Evolutionary conservation across 2,888 invertebrate genomes (phyloP).

Genomic region (Leucophenga montana): DNA sequence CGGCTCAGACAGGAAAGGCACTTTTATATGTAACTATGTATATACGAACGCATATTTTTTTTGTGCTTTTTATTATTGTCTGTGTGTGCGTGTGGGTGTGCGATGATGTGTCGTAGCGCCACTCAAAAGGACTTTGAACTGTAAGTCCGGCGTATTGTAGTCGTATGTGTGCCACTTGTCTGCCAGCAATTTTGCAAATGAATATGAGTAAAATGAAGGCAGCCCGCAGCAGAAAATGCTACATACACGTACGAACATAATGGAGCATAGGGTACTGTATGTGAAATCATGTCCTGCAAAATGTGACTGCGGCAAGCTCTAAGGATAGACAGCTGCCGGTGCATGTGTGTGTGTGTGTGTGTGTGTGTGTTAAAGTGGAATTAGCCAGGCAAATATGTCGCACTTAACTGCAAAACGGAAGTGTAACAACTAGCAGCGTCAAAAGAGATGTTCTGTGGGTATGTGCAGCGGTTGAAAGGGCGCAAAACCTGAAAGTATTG

Average conservation of each 20-base stretch:
- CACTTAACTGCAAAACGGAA: slow-evolving; percentile 62
- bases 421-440: slow-evolving; percentile 45
- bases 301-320: slow-evolving; percentile 8
- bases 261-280: neutral
- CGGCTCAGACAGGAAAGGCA: too few species aligned
- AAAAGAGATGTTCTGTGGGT: slow-evolving; percentile 36
- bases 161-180: slow-evolving; percentile 24
- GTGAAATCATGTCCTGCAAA: neutral
- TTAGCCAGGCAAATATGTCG: slow-evolving; percentile 66
- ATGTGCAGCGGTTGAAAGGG: too few species aligned
- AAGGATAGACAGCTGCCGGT: neutral
- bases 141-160: slow-evolving; percentile 50
- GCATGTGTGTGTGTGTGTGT: slow-evolving; percentile 5
- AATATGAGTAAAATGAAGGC: neutral
- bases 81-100: neutral
- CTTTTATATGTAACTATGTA: too few species aligned
- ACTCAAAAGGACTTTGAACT: slow-evolving; percentile 48
- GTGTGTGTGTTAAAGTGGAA: slow-evolving; percentile 42
- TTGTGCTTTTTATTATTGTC: neutral
- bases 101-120: too few species aligned
- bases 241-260: neutral
- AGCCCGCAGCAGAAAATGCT: neutral
- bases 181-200: neutral
- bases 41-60: neutral
- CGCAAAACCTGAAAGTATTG: too few species aligned